Evolutionary conservation across 37 sponge, comb jelly and placozoan species (phyloP).

Genomic region (Dysidea cf. avara): DNA sequence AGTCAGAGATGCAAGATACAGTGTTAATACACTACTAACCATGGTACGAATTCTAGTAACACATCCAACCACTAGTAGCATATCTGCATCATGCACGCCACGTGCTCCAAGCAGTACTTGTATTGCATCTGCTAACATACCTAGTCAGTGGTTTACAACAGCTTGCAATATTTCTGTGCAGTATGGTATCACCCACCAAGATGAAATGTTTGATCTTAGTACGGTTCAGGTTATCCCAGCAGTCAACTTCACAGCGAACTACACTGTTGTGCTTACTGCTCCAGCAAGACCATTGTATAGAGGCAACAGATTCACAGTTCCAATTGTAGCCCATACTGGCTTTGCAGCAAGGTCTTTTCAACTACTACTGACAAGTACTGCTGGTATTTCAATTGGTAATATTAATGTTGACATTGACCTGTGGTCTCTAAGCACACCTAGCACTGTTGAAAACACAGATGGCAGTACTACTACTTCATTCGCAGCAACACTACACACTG

Average conservation of each 20-base stretch:
- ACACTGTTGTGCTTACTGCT: slow-evolving; percentile 37
- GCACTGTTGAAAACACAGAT: background rate
- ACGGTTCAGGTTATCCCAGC: slow-evolving; percentile 6
- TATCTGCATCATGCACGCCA: background rate
- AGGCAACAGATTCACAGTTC: slow-evolving; percentile 17
- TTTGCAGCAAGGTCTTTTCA: slow-evolving; percentile 36
- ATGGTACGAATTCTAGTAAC: slow-evolving; percentile 10
- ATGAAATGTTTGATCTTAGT: too few relatives aligned
- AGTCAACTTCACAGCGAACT: background rate
- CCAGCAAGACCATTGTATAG: slow-evolving; percentile 29
- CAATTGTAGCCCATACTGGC: slow-evolving; percentile 39
- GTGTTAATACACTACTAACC: slow-evolving; percentile 20
- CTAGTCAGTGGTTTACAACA: slow-evolving; percentile 37
- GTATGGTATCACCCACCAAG: too few relatives aligned
- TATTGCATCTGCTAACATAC: slow-evolving; percentile 30
- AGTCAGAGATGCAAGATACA: slow-evolving; percentile 44
- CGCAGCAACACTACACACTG: slow-evolving; percentile 20
- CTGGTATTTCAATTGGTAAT: background rate
- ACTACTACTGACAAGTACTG: slow-evolving; percentile 1
- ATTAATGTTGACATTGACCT: background rate
- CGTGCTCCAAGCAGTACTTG: slow-evolving; percentile 31
- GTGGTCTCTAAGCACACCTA: slow-evolving; percentile 21
- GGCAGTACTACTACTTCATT: slow-evolving; percentile 30
- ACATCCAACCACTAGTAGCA: background rate
- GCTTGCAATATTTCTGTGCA: background rate